Base-by-base conservation (phyloP, 2,113 vertebrate species). In the Aphelocoma coerulescens region DNA sequence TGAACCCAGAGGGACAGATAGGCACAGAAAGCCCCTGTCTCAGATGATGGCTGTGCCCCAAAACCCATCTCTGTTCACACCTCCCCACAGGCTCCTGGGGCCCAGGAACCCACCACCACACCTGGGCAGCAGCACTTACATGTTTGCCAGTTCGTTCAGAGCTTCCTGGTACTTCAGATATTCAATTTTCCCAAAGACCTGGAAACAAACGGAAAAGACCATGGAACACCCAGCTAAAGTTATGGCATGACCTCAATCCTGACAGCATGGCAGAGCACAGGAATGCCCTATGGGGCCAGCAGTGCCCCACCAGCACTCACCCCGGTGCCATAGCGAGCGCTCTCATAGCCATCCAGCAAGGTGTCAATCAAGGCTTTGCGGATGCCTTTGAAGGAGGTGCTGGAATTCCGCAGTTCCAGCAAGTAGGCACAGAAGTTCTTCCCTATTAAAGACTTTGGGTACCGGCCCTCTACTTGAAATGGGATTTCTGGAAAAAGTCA, bases 261-360 rank as follows among this genome's bases (percentile, higher is more conserved):
- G 9, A 41, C 71, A 83, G 48, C 48, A 41, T 11, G 26, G 51
- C 7, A 44, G 33, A 27, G 26, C 51, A 54, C n/a, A 68, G 22
- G 32, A 23, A 18, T 7, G 18, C 62, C 48, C n/a, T 0, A 0
- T 0, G 0, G 30, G 46, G 27, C 23, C 4, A 3, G 51, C 8
- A 7, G 11, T 3, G 35, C 44, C 11, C 20, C 3, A 8, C 66
- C 11, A 13, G 32, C 5, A 24, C 98, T 97, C 54, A 99, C 99
- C 98, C 99, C 98, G 1, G 99, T 99, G 35, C 99, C 99, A 1
- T 99, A 98, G 28, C 99, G 98, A 7, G 99, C 99, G 12, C 96
- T 98, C 72, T 98, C 98, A 22, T 99, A 99, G 7, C 99, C 99
- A 11, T 99, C 99, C 94, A 99, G 96, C 92, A 99, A 96, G 2